Percentiles rank a stretch among this genome's conserved stretches.
These are phyloP conservation scores for Galaxea fascicularis DNA, from an alignment of 92 coral and sea anemone genomes.

Conservation along the genomic window DNA sequence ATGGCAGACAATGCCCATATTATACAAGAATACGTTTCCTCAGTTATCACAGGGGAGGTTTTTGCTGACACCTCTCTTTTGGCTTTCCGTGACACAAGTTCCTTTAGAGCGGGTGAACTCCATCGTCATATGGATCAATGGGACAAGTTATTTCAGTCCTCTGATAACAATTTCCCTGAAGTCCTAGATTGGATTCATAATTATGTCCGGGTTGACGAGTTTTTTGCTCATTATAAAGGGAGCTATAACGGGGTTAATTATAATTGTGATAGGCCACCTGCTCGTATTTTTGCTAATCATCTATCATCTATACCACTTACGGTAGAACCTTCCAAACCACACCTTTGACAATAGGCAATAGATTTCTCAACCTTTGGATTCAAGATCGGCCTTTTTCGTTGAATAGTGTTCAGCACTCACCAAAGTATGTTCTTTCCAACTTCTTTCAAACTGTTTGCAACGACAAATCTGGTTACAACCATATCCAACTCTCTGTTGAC, in stretches of 20 bases:
- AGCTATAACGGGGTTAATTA: slow-evolving; percentile 32
- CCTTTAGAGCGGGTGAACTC: slow-evolving; percentile 48
- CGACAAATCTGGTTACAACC: slow-evolving; percentile 70
- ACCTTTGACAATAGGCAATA: slow-evolving; percentile 38
- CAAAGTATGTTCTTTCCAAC: slow-evolving; percentile 42
- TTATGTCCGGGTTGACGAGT: slow-evolving; percentile 9
- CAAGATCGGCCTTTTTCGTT: slow-evolving; percentile 44
- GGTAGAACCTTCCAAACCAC: slow-evolving; percentile 59
- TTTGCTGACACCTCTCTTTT: slow-evolving; percentile 44
- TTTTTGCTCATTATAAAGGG: slow-evolving; percentile 29
- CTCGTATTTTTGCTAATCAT: slow-evolving; percentile 21
- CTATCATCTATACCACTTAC: slow-evolving; percentile 52
- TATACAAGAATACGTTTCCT: slow-evolving; percentile 2
- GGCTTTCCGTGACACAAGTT: slow-evolving; percentile 53
- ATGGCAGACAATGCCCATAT: slow-evolving; percentile 43
- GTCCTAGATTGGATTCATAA: slow-evolving; percentile 20
- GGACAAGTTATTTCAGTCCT: slow-evolving; percentile 18
- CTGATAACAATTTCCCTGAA: slow-evolving; percentile 19
- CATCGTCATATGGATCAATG: slow-evolving; percentile 45
- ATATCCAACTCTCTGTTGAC: slow-evolving; percentile 35
- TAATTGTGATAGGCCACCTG: slow-evolving; percentile 17
- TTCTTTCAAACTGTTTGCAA: slow-evolving; percentile 54
- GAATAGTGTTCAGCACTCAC: slow-evolving; percentile 44
- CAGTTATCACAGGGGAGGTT: slow-evolving; percentile 27
- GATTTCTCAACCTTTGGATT: slow-evolving; percentile 60